Evolutionary conservation across 2,888 invertebrate species (phyloP), one percentile per base, ranked within the genome.

Genomic region (Nemoura dubitans): DNA sequence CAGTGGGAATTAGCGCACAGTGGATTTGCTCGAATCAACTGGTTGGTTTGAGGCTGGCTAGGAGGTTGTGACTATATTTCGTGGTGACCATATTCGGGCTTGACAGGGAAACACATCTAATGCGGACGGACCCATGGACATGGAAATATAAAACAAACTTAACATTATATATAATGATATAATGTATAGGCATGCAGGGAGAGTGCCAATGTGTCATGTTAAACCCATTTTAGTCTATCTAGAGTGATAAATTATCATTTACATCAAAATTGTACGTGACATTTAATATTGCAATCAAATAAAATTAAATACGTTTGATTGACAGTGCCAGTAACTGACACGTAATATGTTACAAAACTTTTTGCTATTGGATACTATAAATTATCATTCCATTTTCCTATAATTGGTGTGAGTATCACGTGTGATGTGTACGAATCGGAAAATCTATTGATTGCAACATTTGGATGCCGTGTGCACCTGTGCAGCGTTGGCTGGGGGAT

Each of bases 401-500:
- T n/a, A n/a, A n/a, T n/a, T n/a, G n/a, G n/a, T n/a, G n/a, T n/a
- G n/a, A n/a, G n/a, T n/a, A n/a, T n/a, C n/a, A n/a, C n/a, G n/a
- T n/a, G 59, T 21, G 3, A 21, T 78, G 5, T 27, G 26, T 6
- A 28, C 26, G 28, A 28, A n/a, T 7, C 10, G 14, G 21, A 59
- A 59, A 59, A 59, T 7, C 21, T 78, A 27, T 26, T 78, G 78
- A 78, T 78, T 78, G 78, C 78, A 78, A 78, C 28, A 78, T 78
- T 81, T 14, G 3, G 16, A 29, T 81, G 30, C 28, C 30, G 16
- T 1, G 78, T 3, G 78, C n/a, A 36, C 36, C 5, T 36, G 36
- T 6, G n/a, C 3, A 36, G 36, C 36, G 36, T 10, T 36, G 10
- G 36, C 10, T 3, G 10, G n/a, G n/a, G n/a, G n/a, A n/a, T n/a